Base-by-base conservation (phyloP, 2,113 vertebrate genomes). In the Ondatra zibethicus region DNA sequence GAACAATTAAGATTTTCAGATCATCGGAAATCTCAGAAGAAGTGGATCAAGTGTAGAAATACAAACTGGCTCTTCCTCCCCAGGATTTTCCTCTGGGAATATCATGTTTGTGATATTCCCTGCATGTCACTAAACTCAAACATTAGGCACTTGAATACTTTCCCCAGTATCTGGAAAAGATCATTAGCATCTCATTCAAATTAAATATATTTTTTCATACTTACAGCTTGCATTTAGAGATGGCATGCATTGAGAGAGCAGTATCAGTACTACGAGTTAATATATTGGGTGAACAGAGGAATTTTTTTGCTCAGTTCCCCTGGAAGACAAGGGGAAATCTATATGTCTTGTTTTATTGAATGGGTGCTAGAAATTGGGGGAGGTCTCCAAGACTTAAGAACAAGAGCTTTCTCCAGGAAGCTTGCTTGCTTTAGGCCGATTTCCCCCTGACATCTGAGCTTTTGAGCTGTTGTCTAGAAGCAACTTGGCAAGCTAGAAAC, bases 391-490 rank as follows among this genome's bases (percentile, higher is more conserved):
- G 95, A 95, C 39, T 97, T 97, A 39, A 73, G 80, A 78, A 72
- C 77, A 92, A 84, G 21, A 89, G 17, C 12, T 96, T 98, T 97
- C 27, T 72, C 19, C 3, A 19, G 50, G 65, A 31, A 75, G 84
- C 95, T 97, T 70, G 78, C 12, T 92, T 97, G 36, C 50, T 97
- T 78, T 94, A 61, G 21, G 82, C 36, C 10, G 7, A 55, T 52
- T n/a, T 36, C 3, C 33, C 63, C 31, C 36, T 39, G 14, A 94
- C 92, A 97, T 82, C 97, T 90, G n/a, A 86, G 75, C 6, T 96
- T 97, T 97, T 97, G 96, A 91, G 50, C 47, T 88, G 65, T 94
- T 97, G 76, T 84, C 94, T 97, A 65, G 95, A 89, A 97, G 87
- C 66, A 96, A 97, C 87, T 9, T 27, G 27, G 31, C 75, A 96